Evolutionary conservation across 2,888 invertebrate species (phyloP).

Genomic region (Clostera curtula): DNA sequence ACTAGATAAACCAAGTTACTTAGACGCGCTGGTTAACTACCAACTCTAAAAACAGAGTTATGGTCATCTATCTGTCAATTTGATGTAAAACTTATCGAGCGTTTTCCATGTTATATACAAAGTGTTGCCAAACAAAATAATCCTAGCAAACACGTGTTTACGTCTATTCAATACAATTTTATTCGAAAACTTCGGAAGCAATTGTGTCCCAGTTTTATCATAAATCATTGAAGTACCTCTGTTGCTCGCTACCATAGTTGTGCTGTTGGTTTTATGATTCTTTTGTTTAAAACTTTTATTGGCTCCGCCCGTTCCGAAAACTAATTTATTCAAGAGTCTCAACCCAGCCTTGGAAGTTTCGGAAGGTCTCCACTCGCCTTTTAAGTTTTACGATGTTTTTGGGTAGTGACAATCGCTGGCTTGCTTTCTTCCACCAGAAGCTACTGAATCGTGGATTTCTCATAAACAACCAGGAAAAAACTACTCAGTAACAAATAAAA

Average conservation of each 20-base stretch:
- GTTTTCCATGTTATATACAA: no score
- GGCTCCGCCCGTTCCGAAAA: constrained; percentile 61
- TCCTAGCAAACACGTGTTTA: constrained; percentile 48
- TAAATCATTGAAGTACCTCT: constrained; percentile 66
- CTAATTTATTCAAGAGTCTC: constrained; percentile 70
- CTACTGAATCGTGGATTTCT: no score
- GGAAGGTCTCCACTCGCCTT: constrained; percentile 46
- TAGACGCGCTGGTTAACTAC: no score
- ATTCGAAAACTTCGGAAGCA: constrained; percentile 61
- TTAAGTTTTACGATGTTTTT: constrained; percentile 40
- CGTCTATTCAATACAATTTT: constrained; percentile 59
- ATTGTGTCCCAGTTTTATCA: constrained; percentile 58
- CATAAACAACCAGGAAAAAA: no score
- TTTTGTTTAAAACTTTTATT: constrained; percentile 75
- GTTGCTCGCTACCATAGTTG: constrained; percentile 64
- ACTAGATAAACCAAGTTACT: no score
- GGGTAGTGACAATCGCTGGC: constrained; percentile 30
- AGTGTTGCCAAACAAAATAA: no score
- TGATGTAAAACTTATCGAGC: neutral
- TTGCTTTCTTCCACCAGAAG: no score
- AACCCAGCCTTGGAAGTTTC: constrained; percentile 55
- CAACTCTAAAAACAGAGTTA: no score
- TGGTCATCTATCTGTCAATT: neutral
- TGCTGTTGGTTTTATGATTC: constrained; percentile 68
- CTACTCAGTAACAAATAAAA: no score